These are phyloP conservation scores for Maccullochella peelii DNA, from an alignment of 2,113 vertebrate species.

Conservation along the genomic window DNA sequence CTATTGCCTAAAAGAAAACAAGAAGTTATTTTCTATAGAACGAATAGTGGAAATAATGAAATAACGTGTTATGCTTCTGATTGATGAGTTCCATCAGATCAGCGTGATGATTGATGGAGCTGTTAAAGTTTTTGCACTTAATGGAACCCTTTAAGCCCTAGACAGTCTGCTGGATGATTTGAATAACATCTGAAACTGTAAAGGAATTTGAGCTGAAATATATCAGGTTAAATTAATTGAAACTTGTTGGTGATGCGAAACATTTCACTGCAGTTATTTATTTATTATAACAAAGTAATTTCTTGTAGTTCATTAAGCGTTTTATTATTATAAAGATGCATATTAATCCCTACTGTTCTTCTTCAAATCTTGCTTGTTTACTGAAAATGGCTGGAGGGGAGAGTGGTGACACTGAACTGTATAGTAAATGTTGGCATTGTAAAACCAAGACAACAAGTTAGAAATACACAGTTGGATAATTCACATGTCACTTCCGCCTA, in stretches of 20 bases:
- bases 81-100: constrained; percentile 48
- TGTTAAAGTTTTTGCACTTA: constrained; percentile 33
- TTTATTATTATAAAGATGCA: not conserved
- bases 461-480: not conserved
- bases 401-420: too few relatives aligned
- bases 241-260: not conserved
- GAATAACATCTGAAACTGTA: constrained; percentile 2
- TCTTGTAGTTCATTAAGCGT: not conserved
- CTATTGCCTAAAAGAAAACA: constrained; percentile 12
- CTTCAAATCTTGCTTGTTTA: not conserved
- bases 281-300: not conserved
- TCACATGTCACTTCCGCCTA: not conserved
- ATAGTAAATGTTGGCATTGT: too few relatives aligned
- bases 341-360: too few relatives aligned
- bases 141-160: constrained; percentile 2
- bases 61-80: constrained; percentile 38
- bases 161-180: constrained; percentile 20
- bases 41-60: constrained; percentile 23
- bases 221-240: not conserved
- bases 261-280: not conserved
- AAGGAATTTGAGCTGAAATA: constrained; percentile 4
- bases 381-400: not conserved
- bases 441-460: not conserved
- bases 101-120: constrained; percentile 44
- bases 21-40: not conserved